Evolutionary conservation across 2,113 vertebrate species (phyloP), one percentile per base, ranked within the genome.

Genomic region (Pelusios castaneus): DNA sequence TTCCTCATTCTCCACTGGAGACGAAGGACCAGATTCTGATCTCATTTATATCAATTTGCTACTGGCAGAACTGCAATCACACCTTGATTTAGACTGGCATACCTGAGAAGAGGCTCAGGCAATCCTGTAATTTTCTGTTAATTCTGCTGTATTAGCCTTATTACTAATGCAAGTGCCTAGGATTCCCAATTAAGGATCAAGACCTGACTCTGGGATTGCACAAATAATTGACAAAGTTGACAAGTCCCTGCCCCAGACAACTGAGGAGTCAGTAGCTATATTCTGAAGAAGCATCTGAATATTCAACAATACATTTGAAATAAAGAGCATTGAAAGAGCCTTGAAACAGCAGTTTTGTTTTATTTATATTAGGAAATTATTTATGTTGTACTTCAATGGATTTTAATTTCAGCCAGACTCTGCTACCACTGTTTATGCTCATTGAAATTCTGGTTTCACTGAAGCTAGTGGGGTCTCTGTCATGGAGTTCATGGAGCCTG

Each of bases 391-490:
- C n/a, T 67, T 67, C 25, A 67, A 10, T 19, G 12, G 80, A 83
- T 52, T 80, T 8, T 38, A 47, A 25, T 27, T 76, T 7, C 22
- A 52, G n/a, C 21, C 54, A 56, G 79, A 70, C 12, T 19, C 2
- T 45, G 70, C 10, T 90, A n/a, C 19, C 79, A 73, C 1, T 86
- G 8, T 79, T 70, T 19, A 38, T 12, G 22, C n/a, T 79, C 29
- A 0, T 0, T n/a, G 63, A 75, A 76, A 85, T 67, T 41, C 60
- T 2, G 43, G 49, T 10, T 52, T 16, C 0, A 0, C 16, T n/a
- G 67, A 84, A 87, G 38, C 54, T 54, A 67, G 67, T 1, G 31
- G 1, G n/a, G 82, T 73, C 84, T 86, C 27, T 56, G 52, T 83
- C 60, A 10, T 5, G 24, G 29, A 45, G 3, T 13, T 41, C 67